phyloP scores from a whole-genome alignment of 2,113 vertebrate genomes.

The Chascanopsetta lugubris region DNA sequence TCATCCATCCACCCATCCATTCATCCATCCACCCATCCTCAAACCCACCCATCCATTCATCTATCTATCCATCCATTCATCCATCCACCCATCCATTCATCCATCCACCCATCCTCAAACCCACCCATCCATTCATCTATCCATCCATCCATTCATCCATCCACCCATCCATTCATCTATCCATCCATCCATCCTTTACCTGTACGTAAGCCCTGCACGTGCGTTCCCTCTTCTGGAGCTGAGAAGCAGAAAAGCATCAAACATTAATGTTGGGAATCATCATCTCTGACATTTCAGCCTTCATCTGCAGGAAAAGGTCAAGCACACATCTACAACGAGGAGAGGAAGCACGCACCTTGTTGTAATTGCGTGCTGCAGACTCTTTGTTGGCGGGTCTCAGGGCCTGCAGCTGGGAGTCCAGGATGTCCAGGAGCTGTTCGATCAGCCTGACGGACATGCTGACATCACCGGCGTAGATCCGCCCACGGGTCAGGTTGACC shows the following conservation, averaged over 20 bases:
- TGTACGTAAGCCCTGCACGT: constrained; percentile 93
- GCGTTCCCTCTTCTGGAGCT: constrained; percentile 93
- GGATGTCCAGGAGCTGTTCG: constrained; percentile 93
- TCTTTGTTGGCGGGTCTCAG: constrained; percentile 91
- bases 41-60: too few species aligned
- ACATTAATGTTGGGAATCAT: constrained; percentile 33
- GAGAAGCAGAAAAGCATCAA: constrained; percentile 43
- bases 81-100: neutral
- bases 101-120: neutral
- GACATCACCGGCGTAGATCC: constrained; percentile 93
- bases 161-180: neutral
- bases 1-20: too few species aligned
- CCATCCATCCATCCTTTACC: constrained; percentile 72
- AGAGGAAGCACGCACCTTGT: constrained; percentile 83
- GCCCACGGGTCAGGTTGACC: constrained; percentile 90
- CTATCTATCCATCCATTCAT: neutral
- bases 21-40: too few species aligned
- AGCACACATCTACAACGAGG: constrained; percentile 25
- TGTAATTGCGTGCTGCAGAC: constrained; percentile 91
- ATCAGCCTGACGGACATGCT: constrained; percentile 93
- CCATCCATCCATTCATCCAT: constrained; percentile 9
- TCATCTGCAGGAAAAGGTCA: constrained; percentile 57
- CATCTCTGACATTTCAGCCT: constrained; percentile 52
- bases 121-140: constrained; percentile 2
- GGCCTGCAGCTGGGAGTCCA: constrained; percentile 93